Percentiles rank a stretch among this genome's conserved stretches.
Evolutionary conservation across 2,797 vertebrate species (phyloP).

Genomic region (Coregonus sp.): DNA sequence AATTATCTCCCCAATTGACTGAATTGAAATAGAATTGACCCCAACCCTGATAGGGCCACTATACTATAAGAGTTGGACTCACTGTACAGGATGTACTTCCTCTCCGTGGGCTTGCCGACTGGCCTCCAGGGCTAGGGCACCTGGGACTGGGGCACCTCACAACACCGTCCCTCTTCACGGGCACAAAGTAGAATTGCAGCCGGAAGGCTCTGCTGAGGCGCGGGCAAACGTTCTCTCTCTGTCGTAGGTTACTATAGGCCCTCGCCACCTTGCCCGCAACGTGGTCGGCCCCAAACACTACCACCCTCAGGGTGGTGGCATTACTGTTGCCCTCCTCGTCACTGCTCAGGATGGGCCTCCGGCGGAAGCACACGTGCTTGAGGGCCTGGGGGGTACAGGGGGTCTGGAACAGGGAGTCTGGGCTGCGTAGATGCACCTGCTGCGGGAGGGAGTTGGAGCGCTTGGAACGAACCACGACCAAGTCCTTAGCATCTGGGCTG

Average conservation of each 20-base stretch:
- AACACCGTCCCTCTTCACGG: conserved; percentile 79
- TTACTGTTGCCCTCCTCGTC: conserved; percentile 79
- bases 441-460: conserved; percentile 92
- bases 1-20: background rate
- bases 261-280: conserved; percentile 92
- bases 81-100: conserved; percentile 38
- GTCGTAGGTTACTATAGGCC: conserved; percentile 87
- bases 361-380: conserved; percentile 71
- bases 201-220: conserved; percentile 87
- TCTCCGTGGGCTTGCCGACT: conserved; percentile 45
- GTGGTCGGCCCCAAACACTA: conserved; percentile 93
- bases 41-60: background rate
- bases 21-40: background rate
- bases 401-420: conserved; percentile 41
- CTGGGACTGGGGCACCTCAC: conserved; percentile 28
- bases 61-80: conserved; percentile 29
- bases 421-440: conserved; percentile 71
- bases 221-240: conserved; percentile 83
- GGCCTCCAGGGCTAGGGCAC: conserved; percentile 24
- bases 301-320: conserved; percentile 81
- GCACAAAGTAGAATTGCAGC: conserved; percentile 91
- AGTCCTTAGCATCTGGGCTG: conserved; percentile 69
- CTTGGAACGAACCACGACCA: conserved; percentile 73
- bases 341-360: conserved; percentile 89
- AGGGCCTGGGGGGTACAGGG: conserved; percentile 49